phyloP scores from a whole-genome alignment of 2,797 vertebrate species.

The Graptemys geographica region DNA sequence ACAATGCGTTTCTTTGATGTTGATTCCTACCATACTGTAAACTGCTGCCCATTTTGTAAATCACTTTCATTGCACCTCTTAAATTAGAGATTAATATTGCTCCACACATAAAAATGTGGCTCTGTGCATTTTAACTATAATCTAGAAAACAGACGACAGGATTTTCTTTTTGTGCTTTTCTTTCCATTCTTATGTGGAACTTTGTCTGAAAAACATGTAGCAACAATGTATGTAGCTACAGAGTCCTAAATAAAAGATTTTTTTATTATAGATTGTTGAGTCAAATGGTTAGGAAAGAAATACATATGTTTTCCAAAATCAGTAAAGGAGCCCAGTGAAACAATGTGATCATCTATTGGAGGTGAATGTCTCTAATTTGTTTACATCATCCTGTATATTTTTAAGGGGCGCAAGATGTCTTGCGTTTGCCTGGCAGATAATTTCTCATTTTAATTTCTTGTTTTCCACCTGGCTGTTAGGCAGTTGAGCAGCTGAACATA shows the following conservation, averaged over 20 bases:
- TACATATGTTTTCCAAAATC: not conserved
- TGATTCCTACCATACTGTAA: not conserved
- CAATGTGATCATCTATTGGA: not conserved
- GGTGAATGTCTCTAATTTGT: not conserved
- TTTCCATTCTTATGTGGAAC: not conserved
- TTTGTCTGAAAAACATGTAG: not conserved
- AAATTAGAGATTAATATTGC: not conserved
- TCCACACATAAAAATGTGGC: not conserved
- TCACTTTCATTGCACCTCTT: not conserved
- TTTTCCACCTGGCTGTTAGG: conserved; percentile 77
- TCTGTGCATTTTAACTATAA: not conserved
- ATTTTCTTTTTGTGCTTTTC: not conserved
- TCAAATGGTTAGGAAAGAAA: not conserved
- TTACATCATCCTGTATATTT: not conserved
- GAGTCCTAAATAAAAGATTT: not conserved
- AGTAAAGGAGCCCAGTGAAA: not conserved
- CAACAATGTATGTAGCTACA: not conserved
- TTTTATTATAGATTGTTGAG: not conserved
- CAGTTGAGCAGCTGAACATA: conserved; percentile 96
- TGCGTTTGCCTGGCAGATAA: fast-evolving
- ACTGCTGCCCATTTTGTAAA: not conserved
- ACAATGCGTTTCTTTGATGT: not conserved
- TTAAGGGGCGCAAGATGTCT: not conserved
- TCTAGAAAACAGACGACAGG: not conserved
- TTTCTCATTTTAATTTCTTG: not conserved